Evolutionary conservation across 2,113 vertebrate species (phyloP).

Genomic region (Eira barbara): DNA sequence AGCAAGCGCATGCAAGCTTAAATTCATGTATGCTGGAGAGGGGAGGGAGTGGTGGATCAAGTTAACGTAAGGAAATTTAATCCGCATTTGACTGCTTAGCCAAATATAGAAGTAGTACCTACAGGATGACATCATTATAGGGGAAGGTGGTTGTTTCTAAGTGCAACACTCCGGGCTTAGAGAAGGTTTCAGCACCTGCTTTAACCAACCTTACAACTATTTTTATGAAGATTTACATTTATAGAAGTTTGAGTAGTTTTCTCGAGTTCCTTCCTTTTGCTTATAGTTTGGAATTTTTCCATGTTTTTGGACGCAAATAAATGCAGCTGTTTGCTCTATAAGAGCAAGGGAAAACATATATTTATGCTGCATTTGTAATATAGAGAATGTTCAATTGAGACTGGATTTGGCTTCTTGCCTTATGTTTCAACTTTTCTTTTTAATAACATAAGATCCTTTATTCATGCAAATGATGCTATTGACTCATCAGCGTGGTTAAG

Average conservation of each 20-base stretch:
- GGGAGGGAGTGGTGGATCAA: neutral
- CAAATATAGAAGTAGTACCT: neutral
- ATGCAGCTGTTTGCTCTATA: slow-evolving; percentile 71
- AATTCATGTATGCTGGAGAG: neutral
- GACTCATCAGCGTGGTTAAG: slow-evolving; percentile 26
- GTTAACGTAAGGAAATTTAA: neutral
- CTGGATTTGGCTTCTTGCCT: slow-evolving; percentile 67
- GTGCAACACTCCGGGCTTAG: slow-evolving; percentile 22
- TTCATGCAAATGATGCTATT: slow-evolving; percentile 62
- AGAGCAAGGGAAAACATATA: slow-evolving; percentile 63
- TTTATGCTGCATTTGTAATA: slow-evolving; percentile 71
- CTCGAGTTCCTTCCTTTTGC: slow-evolving; percentile 57
- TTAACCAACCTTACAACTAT: slow-evolving; percentile 54
- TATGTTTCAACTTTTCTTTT: slow-evolving; percentile 64
- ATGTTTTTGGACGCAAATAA: slow-evolving; percentile 72
- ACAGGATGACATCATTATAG: neutral
- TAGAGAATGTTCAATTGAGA: slow-evolving; percentile 72
- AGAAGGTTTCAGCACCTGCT: slow-evolving; percentile 49
- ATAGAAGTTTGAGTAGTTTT: slow-evolving; percentile 45
- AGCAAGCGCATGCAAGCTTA: accelerated
- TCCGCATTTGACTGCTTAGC: neutral
- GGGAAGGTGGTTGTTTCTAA: neutral
- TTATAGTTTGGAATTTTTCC: slow-evolving; percentile 70
- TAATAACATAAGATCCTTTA: slow-evolving; percentile 62
- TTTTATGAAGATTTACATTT: slow-evolving; percentile 63